Evolutionary conservation across 2,113 vertebrate species (phyloP).

Genomic region (Hyaena hyaena): DNA sequence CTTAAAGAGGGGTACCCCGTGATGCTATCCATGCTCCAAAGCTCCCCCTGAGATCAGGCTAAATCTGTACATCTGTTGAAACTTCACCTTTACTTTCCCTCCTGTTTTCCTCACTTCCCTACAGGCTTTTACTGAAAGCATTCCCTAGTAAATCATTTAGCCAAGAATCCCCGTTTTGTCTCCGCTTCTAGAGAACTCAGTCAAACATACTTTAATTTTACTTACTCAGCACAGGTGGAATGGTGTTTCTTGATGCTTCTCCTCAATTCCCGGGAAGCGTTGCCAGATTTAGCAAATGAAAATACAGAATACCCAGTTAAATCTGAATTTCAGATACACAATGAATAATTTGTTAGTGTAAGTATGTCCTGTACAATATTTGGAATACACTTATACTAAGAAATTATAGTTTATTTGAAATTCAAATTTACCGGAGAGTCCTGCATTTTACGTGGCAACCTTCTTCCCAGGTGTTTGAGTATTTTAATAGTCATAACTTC

Average conservation of each 20-base stretch:
- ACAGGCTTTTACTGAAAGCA: neutral
- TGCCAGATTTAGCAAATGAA: conserved; percentile 37
- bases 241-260: neutral
- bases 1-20: neutral
- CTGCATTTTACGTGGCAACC: neutral
- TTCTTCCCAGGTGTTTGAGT: neutral
- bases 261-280: neutral
- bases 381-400: neutral
- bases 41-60: neutral
- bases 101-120: neutral
- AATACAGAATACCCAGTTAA: conserved; percentile 27
- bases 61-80: neutral
- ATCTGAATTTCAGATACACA: conserved; percentile 40
- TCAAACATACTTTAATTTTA: neutral
- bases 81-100: neutral
- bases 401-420: conserved; percentile 1
- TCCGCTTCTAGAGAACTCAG: conserved; percentile 28
- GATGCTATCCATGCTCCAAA: neutral
- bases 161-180: neutral
- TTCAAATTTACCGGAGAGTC: conserved; percentile 32
- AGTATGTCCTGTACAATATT: neutral
- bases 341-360: neutral
- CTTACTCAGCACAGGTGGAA: neutral
- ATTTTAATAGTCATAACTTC: neutral
- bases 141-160: neutral